phyloP scores from a whole-genome alignment of 2,113 vertebrate species.

The Ictalurus punctatus region DNA sequence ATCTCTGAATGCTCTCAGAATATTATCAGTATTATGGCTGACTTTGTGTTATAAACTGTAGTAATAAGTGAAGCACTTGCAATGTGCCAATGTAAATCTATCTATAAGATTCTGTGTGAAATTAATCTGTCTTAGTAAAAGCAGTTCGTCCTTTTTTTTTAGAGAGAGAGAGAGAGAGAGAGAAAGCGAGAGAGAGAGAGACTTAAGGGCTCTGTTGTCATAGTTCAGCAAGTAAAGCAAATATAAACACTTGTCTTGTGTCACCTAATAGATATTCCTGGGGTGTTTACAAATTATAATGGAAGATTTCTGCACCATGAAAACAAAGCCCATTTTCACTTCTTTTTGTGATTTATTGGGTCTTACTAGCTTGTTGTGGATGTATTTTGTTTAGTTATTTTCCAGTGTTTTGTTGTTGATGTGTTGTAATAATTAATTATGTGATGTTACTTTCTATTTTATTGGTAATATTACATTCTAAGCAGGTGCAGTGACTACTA shows the following conservation, averaged over 20 bases:
- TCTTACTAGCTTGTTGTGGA: slow-evolving; percentile 74
- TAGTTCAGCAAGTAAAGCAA: slow-evolving; percentile 6
- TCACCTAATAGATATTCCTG: slow-evolving; percentile 18
- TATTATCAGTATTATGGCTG: slow-evolving; percentile 51
- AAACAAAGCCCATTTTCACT: slow-evolving; percentile 19
- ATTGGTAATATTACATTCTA: slow-evolving; percentile 93
- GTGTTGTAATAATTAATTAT: slow-evolving; percentile 66
- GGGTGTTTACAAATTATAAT: not conserved
- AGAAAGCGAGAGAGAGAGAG: not conserved
- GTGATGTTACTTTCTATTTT: slow-evolving; percentile 86
- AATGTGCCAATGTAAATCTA: slow-evolving; percentile 21
- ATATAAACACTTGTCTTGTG: slow-evolving; percentile 3
- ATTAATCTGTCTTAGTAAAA: slow-evolving; percentile 29
- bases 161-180: not conserved
- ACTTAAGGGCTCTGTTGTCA: slow-evolving; percentile 39
- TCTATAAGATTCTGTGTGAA: slow-evolving; percentile 29
- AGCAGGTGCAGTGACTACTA: slow-evolving; percentile 99
- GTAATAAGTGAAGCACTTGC: slow-evolving; percentile 31
- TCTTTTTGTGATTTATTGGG: slow-evolving; percentile 36
- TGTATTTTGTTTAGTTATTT: slow-evolving; percentile 13
- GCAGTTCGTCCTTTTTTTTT: slow-evolving; percentile 2
- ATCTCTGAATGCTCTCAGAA: slow-evolving; percentile 27
- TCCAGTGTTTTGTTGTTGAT: slow-evolving; percentile 33
- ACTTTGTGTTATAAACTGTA: slow-evolving; percentile 34
- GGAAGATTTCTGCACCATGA: slow-evolving; percentile 19